A percentile compares a stretch with the other conserved stretches of the same genome.
Conservation (phyloP, 2,113 vertebrate genomes). For the Catagonus wagneri region DNA sequence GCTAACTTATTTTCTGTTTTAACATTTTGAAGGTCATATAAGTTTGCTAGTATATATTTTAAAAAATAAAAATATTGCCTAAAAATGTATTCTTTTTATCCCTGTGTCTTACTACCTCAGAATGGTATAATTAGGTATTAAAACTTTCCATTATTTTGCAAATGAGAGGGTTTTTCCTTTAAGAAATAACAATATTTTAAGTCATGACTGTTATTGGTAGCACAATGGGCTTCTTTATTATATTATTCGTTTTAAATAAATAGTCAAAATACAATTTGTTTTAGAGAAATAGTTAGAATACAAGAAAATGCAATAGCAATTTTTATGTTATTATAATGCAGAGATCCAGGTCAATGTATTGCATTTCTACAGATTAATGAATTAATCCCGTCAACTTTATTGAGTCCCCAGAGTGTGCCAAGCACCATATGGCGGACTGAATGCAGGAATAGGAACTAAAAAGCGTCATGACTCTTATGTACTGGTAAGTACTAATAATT, state of each 20-base stretch:
- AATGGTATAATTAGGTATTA: neutral
- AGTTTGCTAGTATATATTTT: neutral
- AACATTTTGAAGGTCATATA: slow-evolving; percentile 60
- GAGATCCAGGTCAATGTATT: neutral
- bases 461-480: neutral
- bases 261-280: neutral
- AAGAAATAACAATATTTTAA: neutral
- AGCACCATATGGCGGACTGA: neutral
- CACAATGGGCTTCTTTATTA: neutral
- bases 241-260: neutral
- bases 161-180: neutral
- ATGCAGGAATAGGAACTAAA: neutral
- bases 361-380: neutral
- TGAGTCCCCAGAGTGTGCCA: neutral
- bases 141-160: neutral
- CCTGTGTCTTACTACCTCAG: neutral
- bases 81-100: neutral
- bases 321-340: neutral
- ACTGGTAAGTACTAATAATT: neutral
- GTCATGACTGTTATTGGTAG: neutral
- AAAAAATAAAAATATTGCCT: neutral
- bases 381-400: neutral
- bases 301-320: too few species aligned
- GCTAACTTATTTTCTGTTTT: slow-evolving; percentile 41
- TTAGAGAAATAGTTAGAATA: slow-evolving; percentile 2